Conservation (phyloP, 2,113 vertebrate genomes). For the Oceanodroma tethys region DNA sequence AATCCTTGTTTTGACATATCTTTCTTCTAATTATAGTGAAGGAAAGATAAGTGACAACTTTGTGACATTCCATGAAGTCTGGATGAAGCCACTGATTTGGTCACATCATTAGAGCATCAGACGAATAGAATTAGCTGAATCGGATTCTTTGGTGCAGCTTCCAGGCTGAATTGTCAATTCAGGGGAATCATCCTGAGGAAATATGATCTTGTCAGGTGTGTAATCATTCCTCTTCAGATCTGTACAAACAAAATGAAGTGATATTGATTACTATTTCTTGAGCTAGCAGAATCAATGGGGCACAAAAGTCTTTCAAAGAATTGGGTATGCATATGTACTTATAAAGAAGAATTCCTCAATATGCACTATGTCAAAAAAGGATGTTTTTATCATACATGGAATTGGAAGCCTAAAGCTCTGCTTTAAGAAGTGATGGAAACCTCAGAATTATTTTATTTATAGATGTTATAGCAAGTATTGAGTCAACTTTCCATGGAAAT, state of each 20-base stretch:
- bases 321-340: not conserved
- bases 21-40: not conserved
- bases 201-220: constrained; percentile 89
- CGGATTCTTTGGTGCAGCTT: constrained; percentile 85
- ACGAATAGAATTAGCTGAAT: constrained; percentile 81
- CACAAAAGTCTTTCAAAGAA: not conserved
- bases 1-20: constrained; percentile 5
- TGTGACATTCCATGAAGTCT: constrained; percentile 20
- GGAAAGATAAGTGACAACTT: constrained; percentile 37
- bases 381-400: not conserved
- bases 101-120: constrained; percentile 82
- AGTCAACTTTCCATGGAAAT: not conserved
- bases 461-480: not conserved
- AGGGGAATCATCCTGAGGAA: constrained; percentile 87
- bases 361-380: not conserved
- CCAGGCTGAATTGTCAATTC: constrained; percentile 80
- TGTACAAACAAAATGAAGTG: constrained; percentile 46
- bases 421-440: not conserved
- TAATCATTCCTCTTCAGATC: constrained; percentile 97
- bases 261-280: not conserved
- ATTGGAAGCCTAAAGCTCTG: not conserved
- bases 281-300: not conserved
- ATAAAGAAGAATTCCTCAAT: not conserved
- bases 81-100: constrained; percentile 44
- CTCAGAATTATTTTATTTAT: not conserved